phyloP scores from a whole-genome alignment of 2,797 vertebrate species.

The Myotis pilosus region DNA sequence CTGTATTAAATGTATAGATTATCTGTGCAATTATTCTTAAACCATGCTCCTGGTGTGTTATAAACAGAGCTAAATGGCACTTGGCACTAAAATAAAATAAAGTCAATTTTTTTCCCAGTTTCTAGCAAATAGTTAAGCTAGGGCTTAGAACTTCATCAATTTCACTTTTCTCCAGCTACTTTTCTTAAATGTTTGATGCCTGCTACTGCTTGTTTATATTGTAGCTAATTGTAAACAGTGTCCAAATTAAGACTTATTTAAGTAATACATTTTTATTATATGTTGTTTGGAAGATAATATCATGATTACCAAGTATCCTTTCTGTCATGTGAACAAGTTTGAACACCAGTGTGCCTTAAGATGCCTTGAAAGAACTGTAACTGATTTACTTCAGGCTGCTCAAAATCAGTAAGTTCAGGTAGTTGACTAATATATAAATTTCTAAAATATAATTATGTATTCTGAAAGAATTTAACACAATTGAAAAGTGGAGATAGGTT shows the following conservation, averaged over 20 bases:
- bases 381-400: constrained; percentile 18
- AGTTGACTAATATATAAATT: constrained; percentile 34
- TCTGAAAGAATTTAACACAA: constrained; percentile 17
- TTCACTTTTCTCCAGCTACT: constrained; percentile 25
- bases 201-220: neutral
- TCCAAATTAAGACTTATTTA: constrained; percentile 33
- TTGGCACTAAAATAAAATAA: constrained; percentile 61
- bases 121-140: constrained; percentile 16
- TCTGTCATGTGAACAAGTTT: constrained; percentile 28
- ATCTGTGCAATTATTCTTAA: constrained; percentile 49
- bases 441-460: constrained; percentile 30
- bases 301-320: neutral
- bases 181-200: neutral
- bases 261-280: constrained; percentile 1
- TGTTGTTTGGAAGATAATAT: neutral
- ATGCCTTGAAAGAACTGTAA: neutral
- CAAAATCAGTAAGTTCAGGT: constrained; percentile 18
- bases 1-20: constrained; percentile 42
- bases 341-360: constrained; percentile 19
- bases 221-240: neutral
- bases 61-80: constrained; percentile 32
- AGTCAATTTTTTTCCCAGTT: neutral
- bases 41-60: constrained; percentile 9
- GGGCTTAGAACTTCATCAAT: neutral
- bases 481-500: neutral